Evolutionary conservation across 2,113 vertebrate species (phyloP), one percentile per base, ranked within the genome.

Genomic region (Gobio gobio): DNA sequence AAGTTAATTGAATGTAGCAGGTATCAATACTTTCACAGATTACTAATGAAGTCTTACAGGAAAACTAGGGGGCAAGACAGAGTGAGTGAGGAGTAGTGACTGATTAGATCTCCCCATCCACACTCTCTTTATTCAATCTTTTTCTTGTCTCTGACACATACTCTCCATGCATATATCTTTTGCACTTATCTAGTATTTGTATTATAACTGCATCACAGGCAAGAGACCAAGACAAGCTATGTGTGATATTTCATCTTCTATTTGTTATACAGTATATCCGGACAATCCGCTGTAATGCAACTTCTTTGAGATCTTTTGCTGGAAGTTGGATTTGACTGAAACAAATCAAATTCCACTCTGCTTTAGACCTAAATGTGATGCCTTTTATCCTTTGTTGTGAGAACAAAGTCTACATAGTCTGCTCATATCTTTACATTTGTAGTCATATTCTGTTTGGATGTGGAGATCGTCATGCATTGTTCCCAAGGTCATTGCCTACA

Each of bases 1-100:
- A 72, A 85, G 86, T 83, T 83, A 88, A 90, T 90, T 88, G 87
- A 87, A 85, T 87, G 87, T 87, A 88, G 87, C 89, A 86, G 83
- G 85, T 87, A 85, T 88, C 85, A 88, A 75, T 84, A 87, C 85
- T 85, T 88, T 61, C 74, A 59, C 79, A 83, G 85, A 86, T 88
- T 90, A 87, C 76, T 87, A 90, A 87, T 87, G 87, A 90, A 87
- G 87, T 87, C 73, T 83, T 87, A 79, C 83, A 54, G 80, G 33
- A 88, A 79, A 70, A 40, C 24, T 80, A 61, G 10, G 43, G 51
- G 58, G 89, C 79, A 89, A 92, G 85, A 86, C 91, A 88, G 90
- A 88, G 89, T 89, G 86, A 89, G 33, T 59, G 54, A 89, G 86
- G 79, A 88, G 90, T 91, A 90, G 89, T 88, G 88, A 90, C 83